Evolutionary conservation across 2,888 invertebrate species (phyloP).

Genomic region (Scrobipalpa costella): DNA sequence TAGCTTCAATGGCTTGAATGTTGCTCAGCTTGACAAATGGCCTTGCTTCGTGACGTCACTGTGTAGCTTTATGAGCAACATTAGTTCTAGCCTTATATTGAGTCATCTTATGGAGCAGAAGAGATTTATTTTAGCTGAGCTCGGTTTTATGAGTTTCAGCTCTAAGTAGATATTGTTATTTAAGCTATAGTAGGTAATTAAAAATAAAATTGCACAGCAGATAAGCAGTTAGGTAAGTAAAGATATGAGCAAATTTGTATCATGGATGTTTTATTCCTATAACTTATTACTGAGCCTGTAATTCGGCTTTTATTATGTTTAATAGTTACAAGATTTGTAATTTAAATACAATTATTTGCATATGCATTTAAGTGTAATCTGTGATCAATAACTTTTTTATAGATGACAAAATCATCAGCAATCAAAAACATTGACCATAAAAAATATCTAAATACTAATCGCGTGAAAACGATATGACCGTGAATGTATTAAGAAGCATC

Average conservation of each 20-base stretch:
- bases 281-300: no score
- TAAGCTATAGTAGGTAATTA: background rate
- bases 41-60: slow-evolving; percentile 54
- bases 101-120: slow-evolving; percentile 11
- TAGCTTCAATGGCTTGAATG: slow-evolving; percentile 54
- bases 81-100: slow-evolving; percentile 19
- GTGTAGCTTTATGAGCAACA: slow-evolving; percentile 20
- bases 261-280: no score
- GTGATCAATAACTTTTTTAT: background rate
- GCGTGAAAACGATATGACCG: slow-evolving; percentile 9
- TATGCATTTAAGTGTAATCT: no score
- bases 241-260: no score
- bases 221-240: no score
- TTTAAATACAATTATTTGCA: no score
- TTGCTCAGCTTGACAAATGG: slow-evolving; percentile 73
- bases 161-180: background rate
- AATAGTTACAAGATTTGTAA: no score
- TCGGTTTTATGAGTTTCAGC: background rate
- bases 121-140: background rate
- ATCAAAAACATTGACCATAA: background rate
- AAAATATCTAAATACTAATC: slow-evolving; percentile 2
- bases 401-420: background rate
- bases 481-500: background rate
- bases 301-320: no score
- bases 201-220: no score